Conservation (phyloP, 2,888 invertebrate genomes). For the Ctenicera cuprea region DNA sequence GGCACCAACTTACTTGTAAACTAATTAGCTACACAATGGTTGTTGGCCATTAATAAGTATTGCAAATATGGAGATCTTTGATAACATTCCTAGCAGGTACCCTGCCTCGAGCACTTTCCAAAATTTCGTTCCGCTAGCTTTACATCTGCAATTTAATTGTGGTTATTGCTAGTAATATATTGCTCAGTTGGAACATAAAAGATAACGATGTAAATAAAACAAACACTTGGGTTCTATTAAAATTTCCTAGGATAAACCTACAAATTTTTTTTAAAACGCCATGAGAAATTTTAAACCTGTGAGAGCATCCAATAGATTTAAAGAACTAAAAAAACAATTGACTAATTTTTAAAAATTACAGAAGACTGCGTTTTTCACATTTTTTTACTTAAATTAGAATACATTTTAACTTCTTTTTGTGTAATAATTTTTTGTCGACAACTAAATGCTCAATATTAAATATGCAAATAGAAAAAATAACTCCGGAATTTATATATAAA, state of each 20-base stretch:
- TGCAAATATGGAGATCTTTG: constrained; percentile 54
- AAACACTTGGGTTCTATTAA: background rate
- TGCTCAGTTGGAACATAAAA: constrained; percentile 1
- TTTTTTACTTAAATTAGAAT: too few relatives aligned
- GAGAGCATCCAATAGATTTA: too few relatives aligned
- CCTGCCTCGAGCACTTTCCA: constrained; percentile 57
- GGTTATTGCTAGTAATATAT: constrained; percentile 1
- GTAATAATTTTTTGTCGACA: too few relatives aligned
- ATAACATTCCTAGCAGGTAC: constrained; percentile 55
- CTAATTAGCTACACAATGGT: constrained; percentile 48
- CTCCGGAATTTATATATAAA: too few relatives aligned
- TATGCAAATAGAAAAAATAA: too few relatives aligned
- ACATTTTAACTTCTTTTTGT: too few relatives aligned
- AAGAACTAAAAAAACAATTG: too few relatives aligned
- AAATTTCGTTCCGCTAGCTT: constrained; percentile 58
- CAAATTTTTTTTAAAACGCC: too few relatives aligned
- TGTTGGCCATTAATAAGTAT: constrained; percentile 43
- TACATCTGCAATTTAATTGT: constrained; percentile 46
- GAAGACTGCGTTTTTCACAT: too few relatives aligned
- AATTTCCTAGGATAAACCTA: background rate
- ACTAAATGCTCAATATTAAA: too few relatives aligned
- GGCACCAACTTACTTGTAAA: constrained; percentile 39
- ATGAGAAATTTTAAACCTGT: too few relatives aligned
- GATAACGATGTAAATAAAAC: constrained; percentile 24
- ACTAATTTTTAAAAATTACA: too few relatives aligned